Evolutionary conservation across 1,140 invertebrate species (phyloP), one percentile per base, ranked within the genome.

Genomic region (Drosophila parabipectinata): DNA sequence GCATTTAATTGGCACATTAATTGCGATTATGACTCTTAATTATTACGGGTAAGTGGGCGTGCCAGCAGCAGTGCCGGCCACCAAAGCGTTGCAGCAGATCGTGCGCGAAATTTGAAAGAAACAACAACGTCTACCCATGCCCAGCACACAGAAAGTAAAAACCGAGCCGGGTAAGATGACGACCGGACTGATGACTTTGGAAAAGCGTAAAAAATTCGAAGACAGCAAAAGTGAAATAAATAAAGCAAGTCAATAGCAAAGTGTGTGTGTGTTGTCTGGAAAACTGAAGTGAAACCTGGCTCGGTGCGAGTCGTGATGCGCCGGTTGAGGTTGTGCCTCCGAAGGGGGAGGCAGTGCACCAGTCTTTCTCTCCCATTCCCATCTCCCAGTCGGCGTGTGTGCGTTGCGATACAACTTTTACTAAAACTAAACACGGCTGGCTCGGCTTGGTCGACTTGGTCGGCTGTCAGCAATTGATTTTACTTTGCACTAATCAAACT

Each of bases 61-160:
- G 44, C 12, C 26, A 28, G 26, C 6, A 28, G 26, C 21, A 28
- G 26, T 62, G 76, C 30, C 48, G 77, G 4, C 41, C 78, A 78
- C n/a, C 84, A 89, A 88, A 88, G 79, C 83, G 79, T 88, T 68
- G 84, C 84, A 89, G 69, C 84, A 84, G 84, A 88, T 88, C 83
- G 83, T 88, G 83, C 83, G 83, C 84, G 83, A 88, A 83, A 88
- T 88, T 88, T 83, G 67, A 89, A 88, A 78, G 72, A 78, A 78
- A 78, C 50, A 68, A 78, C 78, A 78, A 50, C 61, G 77, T 72
- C 74, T 71, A 57, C 72, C 76, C 72, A 56, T 3, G 30, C 18
- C 9, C 7, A 54, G 59, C 59, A 59, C 34, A 55, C 37, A 63
- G 85, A 87, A 87, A 82, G 78, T 87, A 85, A 87, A 85, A 87